Evolutionary conservation across 2,113 vertebrate species (phyloP).

Genomic region (Callopanchax toddi): DNA sequence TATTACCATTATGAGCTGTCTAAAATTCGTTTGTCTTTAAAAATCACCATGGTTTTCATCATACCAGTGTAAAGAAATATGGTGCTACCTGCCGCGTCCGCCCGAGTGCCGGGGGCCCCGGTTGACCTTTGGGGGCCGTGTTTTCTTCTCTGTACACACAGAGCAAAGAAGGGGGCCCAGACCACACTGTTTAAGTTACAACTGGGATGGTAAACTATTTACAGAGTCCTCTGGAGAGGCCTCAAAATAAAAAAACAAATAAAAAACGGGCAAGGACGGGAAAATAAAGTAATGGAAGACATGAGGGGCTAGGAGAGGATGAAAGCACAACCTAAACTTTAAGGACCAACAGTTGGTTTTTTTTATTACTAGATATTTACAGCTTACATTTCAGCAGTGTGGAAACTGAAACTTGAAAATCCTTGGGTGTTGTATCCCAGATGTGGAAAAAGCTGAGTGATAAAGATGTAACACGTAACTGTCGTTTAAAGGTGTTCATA

Average conservation of each 20-base stretch:
- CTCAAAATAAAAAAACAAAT: slow-evolving; percentile 63
- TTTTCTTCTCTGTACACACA: slow-evolving; percentile 82
- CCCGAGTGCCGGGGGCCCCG: slow-evolving; percentile 76
- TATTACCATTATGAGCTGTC: slow-evolving; percentile 56
- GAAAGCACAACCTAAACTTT: slow-evolving; percentile 85
- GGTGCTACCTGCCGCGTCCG: slow-evolving; percentile 81
- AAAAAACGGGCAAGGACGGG: slow-evolving; percentile 19
- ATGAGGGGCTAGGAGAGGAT: slow-evolving; percentile 46
- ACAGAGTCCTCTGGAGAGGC: slow-evolving; percentile 69
- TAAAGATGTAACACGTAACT: not conserved
- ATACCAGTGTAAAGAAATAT: slow-evolving; percentile 83
- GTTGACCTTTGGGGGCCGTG: slow-evolving; percentile 81
- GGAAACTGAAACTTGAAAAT: not conserved
- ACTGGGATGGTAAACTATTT: slow-evolving; percentile 80
- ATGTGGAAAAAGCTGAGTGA: not conserved
- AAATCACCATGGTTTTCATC: slow-evolving; percentile 76
- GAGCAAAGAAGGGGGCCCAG: slow-evolving; percentile 78
- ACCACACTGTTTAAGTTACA: slow-evolving; percentile 81
- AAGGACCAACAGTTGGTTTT: slow-evolving; percentile 62
- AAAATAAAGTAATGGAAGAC: slow-evolving; percentile 50
- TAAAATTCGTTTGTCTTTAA: slow-evolving; percentile 52
- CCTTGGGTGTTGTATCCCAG: not conserved
- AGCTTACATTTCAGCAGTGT: not conserved
- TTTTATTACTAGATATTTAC: slow-evolving; percentile 3
- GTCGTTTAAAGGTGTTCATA: not conserved